Percentiles rank a stretch among this genome's conserved stretches.
phyloP scores from a whole-genome alignment of 1,140 invertebrate species.

The Drosophila melanogaster region DNA sequence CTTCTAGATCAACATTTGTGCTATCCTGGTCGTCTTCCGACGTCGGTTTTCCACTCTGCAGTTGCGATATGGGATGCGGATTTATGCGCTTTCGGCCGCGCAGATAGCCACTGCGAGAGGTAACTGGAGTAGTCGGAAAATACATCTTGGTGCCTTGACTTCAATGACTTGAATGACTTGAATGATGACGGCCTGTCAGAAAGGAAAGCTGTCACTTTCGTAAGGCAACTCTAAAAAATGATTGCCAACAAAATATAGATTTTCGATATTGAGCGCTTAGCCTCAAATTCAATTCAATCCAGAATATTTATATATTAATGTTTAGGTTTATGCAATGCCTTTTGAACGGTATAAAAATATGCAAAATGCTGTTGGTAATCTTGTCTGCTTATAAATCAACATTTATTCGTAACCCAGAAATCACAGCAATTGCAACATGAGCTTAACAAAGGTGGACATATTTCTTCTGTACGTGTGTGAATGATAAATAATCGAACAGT shows the following conservation, averaged over 20 bases:
- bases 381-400: too few relatives aligned
- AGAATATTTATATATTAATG: too few relatives aligned
- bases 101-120: conserved; percentile 16
- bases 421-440: conserved; percentile 10
- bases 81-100: conserved; percentile 31
- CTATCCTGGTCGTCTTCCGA: neutral
- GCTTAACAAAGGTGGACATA: neutral
- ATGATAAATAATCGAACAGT: conserved; percentile 2
- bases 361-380: too few relatives aligned
- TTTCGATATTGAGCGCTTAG: too few relatives aligned
- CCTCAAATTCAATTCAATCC: too few relatives aligned
- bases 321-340: too few relatives aligned
- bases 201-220: neutral
- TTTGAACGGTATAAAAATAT: too few relatives aligned
- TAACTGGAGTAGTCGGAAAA: conserved; percentile 9
- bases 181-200: neutral
- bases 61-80: conserved; percentile 18
- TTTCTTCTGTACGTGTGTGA: neutral
- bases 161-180: too few relatives aligned
- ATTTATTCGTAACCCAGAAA: conserved; percentile 4
- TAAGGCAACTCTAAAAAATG: neutral
- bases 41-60: neutral
- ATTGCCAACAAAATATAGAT: neutral
- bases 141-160: neutral
- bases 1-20: neutral